phyloP scores from a whole-genome alignment of 2,888 invertebrate species.

The Macropis europaea region DNA sequence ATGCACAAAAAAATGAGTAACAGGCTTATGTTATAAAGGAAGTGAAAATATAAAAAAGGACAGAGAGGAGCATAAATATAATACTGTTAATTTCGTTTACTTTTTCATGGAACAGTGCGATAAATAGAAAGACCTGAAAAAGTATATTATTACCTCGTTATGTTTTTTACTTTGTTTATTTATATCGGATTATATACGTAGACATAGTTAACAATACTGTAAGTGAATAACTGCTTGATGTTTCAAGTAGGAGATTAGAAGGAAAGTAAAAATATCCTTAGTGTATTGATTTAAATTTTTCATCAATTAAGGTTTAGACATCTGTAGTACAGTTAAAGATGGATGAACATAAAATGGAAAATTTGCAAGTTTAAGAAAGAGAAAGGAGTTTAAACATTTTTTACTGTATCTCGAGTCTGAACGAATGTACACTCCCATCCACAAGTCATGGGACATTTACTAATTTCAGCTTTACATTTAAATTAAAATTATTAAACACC shows the following conservation, averaged over 20 bases:
- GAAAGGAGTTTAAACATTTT: neutral
- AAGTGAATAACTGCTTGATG: constrained; percentile 11
- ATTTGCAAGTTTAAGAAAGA: neutral
- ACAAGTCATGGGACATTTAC: too few relatives aligned
- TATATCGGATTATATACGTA: constrained; percentile 28
- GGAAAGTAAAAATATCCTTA: neutral
- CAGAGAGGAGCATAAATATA: neutral
- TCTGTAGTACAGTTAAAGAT: neutral
- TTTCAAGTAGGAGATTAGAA: neutral
- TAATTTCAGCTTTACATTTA: too few relatives aligned
- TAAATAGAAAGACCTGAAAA: neutral
- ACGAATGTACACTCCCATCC: neutral
- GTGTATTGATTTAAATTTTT: neutral
- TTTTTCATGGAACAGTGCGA: neutral
- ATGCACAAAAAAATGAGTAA: neutral
- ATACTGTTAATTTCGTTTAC: neutral
- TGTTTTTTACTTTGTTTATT: constrained; percentile 31
- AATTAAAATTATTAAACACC: too few relatives aligned
- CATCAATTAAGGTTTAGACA: neutral
- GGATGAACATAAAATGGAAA: neutral
- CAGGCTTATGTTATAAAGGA: neutral
- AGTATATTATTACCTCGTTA: constrained; percentile 32
- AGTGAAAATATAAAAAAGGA: neutral
- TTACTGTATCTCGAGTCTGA: neutral
- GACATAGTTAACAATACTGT: constrained; percentile 4